Conservation (phyloP, 2,888 invertebrate species). For the Phaonia tiefii region DNA sequence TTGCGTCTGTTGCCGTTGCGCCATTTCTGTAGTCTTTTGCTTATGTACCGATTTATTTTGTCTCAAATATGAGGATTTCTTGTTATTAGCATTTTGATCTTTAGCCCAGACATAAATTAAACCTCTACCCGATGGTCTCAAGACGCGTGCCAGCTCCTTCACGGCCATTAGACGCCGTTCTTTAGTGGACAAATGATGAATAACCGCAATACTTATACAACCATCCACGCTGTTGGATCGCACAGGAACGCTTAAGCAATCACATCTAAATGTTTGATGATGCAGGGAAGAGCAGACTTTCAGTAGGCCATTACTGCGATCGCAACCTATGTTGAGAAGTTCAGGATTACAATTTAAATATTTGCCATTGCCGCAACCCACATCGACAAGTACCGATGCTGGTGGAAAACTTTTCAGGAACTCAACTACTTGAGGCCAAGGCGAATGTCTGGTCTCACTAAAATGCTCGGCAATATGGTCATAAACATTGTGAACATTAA, state of each 20-base stretch:
- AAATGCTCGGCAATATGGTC: constrained; percentile 97
- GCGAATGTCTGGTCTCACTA: constrained; percentile 94
- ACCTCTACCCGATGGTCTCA: constrained; percentile 87
- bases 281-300: constrained; percentile 84
- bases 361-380: constrained; percentile 99
- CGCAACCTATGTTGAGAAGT: constrained; percentile 87
- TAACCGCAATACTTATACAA: constrained; percentile 95
- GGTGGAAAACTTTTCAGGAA: constrained; percentile 86
- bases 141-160: constrained; percentile 87
- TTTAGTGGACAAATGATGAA: constrained; percentile 95
- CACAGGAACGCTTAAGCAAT: constrained; percentile 89
- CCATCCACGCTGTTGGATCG: constrained; percentile 87
- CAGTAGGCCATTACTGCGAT: constrained; percentile 87
- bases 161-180: constrained; percentile 88
- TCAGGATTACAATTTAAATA: constrained; percentile 84
- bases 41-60: constrained; percentile 82
- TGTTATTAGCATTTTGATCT: constrained; percentile 86
- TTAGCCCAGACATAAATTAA: constrained; percentile 98
- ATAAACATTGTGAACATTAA: constrained; percentile 93
- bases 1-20: constrained; percentile 74
- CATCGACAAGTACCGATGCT: constrained; percentile 91
- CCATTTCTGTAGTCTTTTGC: constrained; percentile 78
- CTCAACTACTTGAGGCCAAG: constrained; percentile 94
- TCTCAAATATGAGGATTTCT: constrained; percentile 87
- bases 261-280: constrained; percentile 87